Base-by-base conservation (phyloP, 2,797 vertebrate genomes). In the Propithecus perrieri region DNA sequence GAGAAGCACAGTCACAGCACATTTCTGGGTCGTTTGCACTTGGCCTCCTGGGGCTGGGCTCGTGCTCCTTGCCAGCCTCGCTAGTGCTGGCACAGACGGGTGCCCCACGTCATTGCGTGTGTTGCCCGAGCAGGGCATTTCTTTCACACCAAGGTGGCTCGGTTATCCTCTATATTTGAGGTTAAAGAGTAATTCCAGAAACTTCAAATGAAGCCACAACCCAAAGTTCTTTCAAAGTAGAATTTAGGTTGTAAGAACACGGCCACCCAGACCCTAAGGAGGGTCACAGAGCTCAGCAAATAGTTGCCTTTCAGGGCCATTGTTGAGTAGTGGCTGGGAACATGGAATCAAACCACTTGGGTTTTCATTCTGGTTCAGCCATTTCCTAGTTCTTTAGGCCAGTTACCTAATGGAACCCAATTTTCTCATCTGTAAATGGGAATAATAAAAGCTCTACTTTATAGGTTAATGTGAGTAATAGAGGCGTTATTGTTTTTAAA, bases 41-140 rank as follows among this genome's bases (percentile, higher is more conserved):
- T 22, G 1, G 5, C 76, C 43, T 8, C 35, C 43, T 0, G 2
- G n/a, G 38, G 61, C 48, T 0, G 28, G 24, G 46, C 14, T 17
- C 10, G 7, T 2, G 8, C 4, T 13, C 46, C 26, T 12, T 13
- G 20, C 76, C 94, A 67, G 43, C 30, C n/a, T 85, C 8, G 4
- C 50, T 18, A 2, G 55, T n/a, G 11, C 50, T 0, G 0, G 28
- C 3, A 5, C 6, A 20, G n/a, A 10, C 0, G 22, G 10, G 26
- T 1, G 15, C 11, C 61, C 89, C 63, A 22, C 2, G 33, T 24
- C 24, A 41, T 0, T 4, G 50, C 7, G n/a, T 46, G 5, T 1
- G 20, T 55, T 7, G 5, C 65, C 12, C 59, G 50, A 84, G 17
- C 30, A 7, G 9, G 2, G 2, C 7, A 5, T 26, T 63, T 41